Evolutionary conservation across 2,113 vertebrate genomes (phyloP).

Genomic region (Beaufortia kweichowensis): DNA sequence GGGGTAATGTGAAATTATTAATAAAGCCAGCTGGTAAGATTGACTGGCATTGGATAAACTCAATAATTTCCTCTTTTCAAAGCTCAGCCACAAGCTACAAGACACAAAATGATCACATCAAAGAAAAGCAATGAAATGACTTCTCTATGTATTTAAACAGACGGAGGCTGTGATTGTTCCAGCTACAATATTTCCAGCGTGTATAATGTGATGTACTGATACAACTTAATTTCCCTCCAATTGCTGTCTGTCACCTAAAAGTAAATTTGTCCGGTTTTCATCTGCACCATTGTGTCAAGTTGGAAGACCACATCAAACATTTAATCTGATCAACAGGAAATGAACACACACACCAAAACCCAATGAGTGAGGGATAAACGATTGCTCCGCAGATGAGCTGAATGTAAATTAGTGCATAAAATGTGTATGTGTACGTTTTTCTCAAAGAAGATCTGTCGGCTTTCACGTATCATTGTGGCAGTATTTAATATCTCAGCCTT

Average conservation of each 20-base stretch:
- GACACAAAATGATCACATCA: slow-evolving; percentile 98
- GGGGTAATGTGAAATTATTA: slow-evolving; percentile 90
- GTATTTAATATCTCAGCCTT: slow-evolving; percentile 12
- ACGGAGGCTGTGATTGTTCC: slow-evolving; percentile 94
- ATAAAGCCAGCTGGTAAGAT: slow-evolving; percentile 87
- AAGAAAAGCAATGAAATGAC: slow-evolving; percentile 89
- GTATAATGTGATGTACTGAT: slow-evolving; percentile 82
- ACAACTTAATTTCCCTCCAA: slow-evolving; percentile 97
- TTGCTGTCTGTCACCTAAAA: slow-evolving; percentile 90
- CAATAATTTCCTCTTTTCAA: slow-evolving; percentile 94
- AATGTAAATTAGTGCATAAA: slow-evolving; percentile 72
- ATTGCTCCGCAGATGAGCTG: slow-evolving; percentile 68
- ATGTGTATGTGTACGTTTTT: slow-evolving; percentile 40
- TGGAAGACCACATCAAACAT: slow-evolving; percentile 78
- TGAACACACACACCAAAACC: slow-evolving; percentile 77
- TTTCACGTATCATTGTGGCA: slow-evolving; percentile 17
- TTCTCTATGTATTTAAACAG: slow-evolving; percentile 89
- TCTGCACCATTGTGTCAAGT: slow-evolving; percentile 83
- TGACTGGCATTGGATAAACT: slow-evolving; percentile 92
- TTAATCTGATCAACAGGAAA: slow-evolving; percentile 90
- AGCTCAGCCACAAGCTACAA: slow-evolving; percentile 77
- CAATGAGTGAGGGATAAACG: slow-evolving; percentile 70
- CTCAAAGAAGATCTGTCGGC: slow-evolving; percentile 49
- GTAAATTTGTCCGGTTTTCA: slow-evolving; percentile 91
- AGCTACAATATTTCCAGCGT: slow-evolving; percentile 91